phyloP scores from a whole-genome alignment of 2,888 invertebrate species.

The Tromatobia lineatoria region DNA sequence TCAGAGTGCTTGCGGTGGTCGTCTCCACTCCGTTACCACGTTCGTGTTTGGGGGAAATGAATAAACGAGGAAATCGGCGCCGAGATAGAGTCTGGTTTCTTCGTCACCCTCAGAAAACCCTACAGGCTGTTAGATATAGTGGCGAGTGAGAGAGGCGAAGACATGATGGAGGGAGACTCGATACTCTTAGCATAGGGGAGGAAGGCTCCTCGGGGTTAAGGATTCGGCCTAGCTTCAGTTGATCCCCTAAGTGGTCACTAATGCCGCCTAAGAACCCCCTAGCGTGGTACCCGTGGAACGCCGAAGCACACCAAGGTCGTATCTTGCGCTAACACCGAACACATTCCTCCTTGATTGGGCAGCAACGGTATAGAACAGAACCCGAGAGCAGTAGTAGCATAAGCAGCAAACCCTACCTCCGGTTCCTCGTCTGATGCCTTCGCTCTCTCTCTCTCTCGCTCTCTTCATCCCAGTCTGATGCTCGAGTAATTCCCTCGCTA shows the following conservation, averaged over 20 bases:
- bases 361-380: constrained; percentile 52
- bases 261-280: constrained; percentile 81
- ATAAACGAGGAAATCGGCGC: constrained; percentile 39
- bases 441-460: constrained; percentile 42
- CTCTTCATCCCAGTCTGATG: constrained; percentile 44
- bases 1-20: not conserved
- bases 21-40: constrained; percentile 21
- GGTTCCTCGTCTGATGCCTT: constrained; percentile 69
- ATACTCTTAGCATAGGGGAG: constrained; percentile 16
- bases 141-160: constrained; percentile 75
- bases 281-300: constrained; percentile 79
- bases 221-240: constrained; percentile 74
- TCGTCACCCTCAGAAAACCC: constrained; percentile 23
- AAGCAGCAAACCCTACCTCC: constrained; percentile 67
- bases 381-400: constrained; percentile 76
- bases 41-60: constrained; percentile 34
- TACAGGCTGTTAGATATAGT: constrained; percentile 3
- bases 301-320: constrained; percentile 77
- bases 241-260: constrained; percentile 83
- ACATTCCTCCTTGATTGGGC: constrained; percentile 83
- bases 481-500: constrained; percentile 62
- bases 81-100: constrained; percentile 20
- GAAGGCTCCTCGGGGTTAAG: constrained; percentile 50
- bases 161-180: constrained; percentile 54
- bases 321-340: constrained; percentile 79